Percentiles rank a stretch among this genome's conserved stretches.
These are phyloP conservation scores for Sceloporus tristichus DNA, from an alignment of 2,113 vertebrate genomes.

Conservation along the genomic window DNA sequence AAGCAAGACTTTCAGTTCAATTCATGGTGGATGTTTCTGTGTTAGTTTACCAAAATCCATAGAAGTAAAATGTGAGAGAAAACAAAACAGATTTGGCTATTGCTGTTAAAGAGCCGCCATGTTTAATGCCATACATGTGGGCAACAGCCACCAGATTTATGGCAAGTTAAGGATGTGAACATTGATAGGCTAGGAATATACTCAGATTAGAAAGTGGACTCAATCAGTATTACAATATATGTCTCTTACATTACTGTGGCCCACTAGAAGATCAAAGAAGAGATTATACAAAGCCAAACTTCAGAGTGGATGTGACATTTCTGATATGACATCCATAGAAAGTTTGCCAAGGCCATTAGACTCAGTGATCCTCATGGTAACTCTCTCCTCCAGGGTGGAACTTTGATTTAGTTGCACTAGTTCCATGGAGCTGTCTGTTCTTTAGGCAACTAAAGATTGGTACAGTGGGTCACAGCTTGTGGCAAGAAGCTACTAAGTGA, in stretches of 20 bases:
- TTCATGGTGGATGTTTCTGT: too few relatives aligned
- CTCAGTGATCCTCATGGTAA: neutral
- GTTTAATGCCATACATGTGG: neutral
- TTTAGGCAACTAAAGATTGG: neutral
- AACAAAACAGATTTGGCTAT: too few relatives aligned
- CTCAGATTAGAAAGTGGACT: neutral
- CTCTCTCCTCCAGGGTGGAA: neutral
- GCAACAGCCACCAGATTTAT: too few relatives aligned
- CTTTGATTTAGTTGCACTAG: neutral
- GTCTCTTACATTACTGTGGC: neutral
- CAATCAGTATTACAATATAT: neutral
- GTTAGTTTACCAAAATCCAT: too few relatives aligned
- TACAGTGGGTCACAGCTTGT: neutral
- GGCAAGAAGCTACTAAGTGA: neutral
- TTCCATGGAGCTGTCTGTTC: neutral
- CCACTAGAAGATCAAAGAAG: neutral
- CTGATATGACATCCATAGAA: neutral
- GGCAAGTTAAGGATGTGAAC: neutral
- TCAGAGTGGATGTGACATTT: conserved; percentile 3
- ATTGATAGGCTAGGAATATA: neutral
- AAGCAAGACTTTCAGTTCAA: too few relatives aligned
- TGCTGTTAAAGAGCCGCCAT: too few relatives aligned
- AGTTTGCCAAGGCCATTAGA: neutral
- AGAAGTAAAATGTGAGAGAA: too few relatives aligned
- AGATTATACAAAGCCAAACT: neutral